phyloP scores from a whole-genome alignment of 2,113 vertebrate species.

The Vidua chalybeata region DNA sequence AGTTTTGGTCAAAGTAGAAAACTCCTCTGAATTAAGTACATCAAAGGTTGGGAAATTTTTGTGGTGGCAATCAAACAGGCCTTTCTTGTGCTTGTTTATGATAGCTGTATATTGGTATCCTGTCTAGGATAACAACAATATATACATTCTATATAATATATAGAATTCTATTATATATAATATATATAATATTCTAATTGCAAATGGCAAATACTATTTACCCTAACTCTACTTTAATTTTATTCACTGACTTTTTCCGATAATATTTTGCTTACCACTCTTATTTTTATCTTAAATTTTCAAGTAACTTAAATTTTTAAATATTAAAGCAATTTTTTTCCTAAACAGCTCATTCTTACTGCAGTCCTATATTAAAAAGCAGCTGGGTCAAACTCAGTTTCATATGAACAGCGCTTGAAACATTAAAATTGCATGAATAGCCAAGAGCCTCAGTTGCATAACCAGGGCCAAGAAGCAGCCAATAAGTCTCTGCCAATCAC shows the following conservation, averaged over 20 bases:
- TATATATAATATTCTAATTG: neutral
- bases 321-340: neutral
- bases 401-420: neutral
- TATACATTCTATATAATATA: neutral
- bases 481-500: constrained; percentile 45
- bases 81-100: neutral
- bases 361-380: neutral
- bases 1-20: neutral
- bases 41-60: neutral
- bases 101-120: neutral
- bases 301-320: neutral
- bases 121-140: neutral
- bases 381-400: neutral
- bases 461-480: constrained; percentile 36
- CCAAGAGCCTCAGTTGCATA: constrained; percentile 19
- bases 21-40: neutral
- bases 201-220: neutral
- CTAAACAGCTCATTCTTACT: neutral
- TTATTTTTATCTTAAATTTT: neutral
- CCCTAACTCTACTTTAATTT: neutral
- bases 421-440: constrained; percentile 34
- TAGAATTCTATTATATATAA: too few relatives aligned
- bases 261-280: neutral
- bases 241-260: neutral
- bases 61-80: neutral